These are phyloP conservation scores for Bursaphelenchus okinawaensis DNA, from an alignment of 2,888 invertebrate genomes.

Conservation along the genomic window DNA sequence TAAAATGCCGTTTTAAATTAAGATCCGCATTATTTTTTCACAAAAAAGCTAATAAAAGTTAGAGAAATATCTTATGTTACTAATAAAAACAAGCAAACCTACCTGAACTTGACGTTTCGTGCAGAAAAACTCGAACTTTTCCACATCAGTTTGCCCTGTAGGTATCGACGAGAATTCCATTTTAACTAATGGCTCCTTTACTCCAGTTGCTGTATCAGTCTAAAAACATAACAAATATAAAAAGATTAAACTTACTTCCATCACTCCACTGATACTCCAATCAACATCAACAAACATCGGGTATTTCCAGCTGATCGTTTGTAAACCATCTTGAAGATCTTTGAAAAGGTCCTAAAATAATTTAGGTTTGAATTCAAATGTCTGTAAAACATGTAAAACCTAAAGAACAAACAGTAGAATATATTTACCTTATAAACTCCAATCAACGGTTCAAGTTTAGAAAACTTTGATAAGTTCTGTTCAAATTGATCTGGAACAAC, in stretches of 20 bases:
- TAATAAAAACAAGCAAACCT: conserved; percentile 8
- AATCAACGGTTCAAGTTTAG: background rate
- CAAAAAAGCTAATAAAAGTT: no score
- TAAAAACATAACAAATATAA: conserved; percentile 15
- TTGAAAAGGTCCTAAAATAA: background rate
- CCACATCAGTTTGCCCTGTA: conserved; percentile 5
- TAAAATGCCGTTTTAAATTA: no score
- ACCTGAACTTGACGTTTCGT: conserved; percentile 23
- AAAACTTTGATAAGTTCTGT: background rate
- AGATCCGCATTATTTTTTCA: no score
- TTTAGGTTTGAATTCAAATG: background rate
- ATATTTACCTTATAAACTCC: background rate
- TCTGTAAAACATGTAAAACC: background rate
- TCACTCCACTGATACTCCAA: conserved; percentile 28
- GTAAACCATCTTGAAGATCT: background rate
- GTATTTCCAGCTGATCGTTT: conserved; percentile 23
- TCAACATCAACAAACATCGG: conserved; percentile 30
- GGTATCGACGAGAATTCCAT: conserved; percentile 25
- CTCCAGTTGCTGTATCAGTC: conserved; percentile 24
- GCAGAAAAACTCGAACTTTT: conserved; percentile 17
- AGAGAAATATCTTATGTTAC: no score
- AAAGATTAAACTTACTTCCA: conserved; percentile 22
- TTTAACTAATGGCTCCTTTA: conserved; percentile 34
- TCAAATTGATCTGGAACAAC: background rate
- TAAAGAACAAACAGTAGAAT: no score